phyloP scores from a whole-genome alignment of 2,113 vertebrate genomes.

The Phoxinus phoxinus region DNA sequence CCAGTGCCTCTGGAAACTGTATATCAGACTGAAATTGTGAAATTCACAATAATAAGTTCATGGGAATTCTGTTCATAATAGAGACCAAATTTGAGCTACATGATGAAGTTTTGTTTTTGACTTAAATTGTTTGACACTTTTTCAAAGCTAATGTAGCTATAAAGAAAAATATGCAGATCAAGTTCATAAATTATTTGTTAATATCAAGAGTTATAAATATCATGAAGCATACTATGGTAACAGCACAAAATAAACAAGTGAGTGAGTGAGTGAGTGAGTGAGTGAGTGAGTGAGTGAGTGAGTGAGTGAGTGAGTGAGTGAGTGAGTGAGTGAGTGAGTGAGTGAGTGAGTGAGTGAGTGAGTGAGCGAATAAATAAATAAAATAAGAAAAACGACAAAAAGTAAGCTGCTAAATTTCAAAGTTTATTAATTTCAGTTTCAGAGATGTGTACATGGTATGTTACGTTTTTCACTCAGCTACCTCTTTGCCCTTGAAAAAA shows the following conservation, averaged over 20 bases:
- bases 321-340: neutral
- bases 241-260: neutral
- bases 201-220: neutral
- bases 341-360: neutral
- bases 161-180: neutral
- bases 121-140: neutral
- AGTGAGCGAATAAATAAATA: neutral
- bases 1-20: neutral
- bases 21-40: neutral
- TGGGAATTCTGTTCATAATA: neutral
- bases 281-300: neutral
- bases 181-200: neutral
- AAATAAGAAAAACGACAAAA: neutral
- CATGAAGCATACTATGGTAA: neutral
- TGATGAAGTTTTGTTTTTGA: neutral
- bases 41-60: neutral
- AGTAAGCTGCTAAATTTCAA: neutral
- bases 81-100: neutral
- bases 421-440: neutral
- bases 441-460: neutral
- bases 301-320: neutral
- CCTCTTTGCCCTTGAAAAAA: constrained; percentile 6
- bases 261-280: neutral
- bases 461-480: constrained; percentile 19
- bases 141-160: neutral